Base-by-base conservation (phyloP, 2,888 invertebrate species). In the Orthosia cruda region DNA sequence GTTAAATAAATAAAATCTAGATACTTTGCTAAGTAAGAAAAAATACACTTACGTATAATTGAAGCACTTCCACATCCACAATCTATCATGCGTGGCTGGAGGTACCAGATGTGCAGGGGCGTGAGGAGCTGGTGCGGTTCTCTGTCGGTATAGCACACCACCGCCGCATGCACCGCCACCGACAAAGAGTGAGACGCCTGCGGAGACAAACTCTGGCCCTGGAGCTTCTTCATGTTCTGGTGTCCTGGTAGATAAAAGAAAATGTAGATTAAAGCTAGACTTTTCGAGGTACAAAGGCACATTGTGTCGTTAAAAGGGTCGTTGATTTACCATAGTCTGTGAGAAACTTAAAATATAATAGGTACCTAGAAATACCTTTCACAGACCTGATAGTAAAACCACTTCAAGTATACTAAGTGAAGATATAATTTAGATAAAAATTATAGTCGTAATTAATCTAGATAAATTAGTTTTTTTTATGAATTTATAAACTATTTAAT, bases 21-120 rank as follows among this genome's bases (percentile, higher is more conserved):
- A 1, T 40, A 40, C 40, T 7, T 9, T 9, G 40, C 40, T 40
- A 40, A 40, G 1, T 3, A 13, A 18, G 15, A 61, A 32, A 45
- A 15, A 54, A 62, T 61, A 58, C 54, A 94, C 97, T 95, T 71
- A 97, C 97, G 97, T 97, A 87, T 97, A 97, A 89, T 97, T 97
- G 87, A 97, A 97, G 87, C 98, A 97, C 80, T 97, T 97, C 97
- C 97, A 97, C 93, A 97, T 96, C 97, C 97, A 97, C 0, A 97
- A 94, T 26, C 97, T 94, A 81, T 98, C 97, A 78, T 97, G 97
- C 0, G 96, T 91, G 0, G 97, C 96, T 2, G 97, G 97, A 12
- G 97, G 97, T 59, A 97, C 97, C 61, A 97, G 94, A 89, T 97
- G 97, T 55, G 97, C 97, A 23, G 97, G 97, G 0, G 97, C 88